Evolutionary conservation across 2,888 invertebrate species (phyloP).

Genomic region (Melanotus villosus): DNA sequence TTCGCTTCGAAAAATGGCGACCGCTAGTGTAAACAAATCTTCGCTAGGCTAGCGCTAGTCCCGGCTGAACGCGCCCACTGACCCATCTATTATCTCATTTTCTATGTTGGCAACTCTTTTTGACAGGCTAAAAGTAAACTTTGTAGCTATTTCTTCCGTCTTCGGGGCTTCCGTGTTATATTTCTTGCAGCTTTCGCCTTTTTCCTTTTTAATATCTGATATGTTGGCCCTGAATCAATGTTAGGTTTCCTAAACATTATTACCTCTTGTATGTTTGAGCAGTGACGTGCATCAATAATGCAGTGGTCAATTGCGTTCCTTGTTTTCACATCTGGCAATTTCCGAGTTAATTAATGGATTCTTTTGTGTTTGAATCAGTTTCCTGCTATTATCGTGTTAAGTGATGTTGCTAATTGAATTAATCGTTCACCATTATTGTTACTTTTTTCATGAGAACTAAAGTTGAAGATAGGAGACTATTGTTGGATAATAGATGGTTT

Average conservation of each 20-base stretch:
- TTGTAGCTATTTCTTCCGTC: background rate
- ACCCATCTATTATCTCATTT: background rate
- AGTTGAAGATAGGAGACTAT: too few relatives aligned
- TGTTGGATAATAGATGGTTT: background rate
- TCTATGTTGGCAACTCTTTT: background rate
- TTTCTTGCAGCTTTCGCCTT: background rate
- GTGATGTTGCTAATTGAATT: too few relatives aligned
- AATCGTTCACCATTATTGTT: too few relatives aligned
- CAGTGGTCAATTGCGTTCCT: constrained; percentile 2
- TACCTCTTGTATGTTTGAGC: constrained; percentile 1
- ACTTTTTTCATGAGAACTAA: too few relatives aligned
- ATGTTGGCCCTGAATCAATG: background rate
- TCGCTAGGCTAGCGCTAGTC: too few relatives aligned
- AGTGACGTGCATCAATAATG: background rate
- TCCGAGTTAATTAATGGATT: background rate
- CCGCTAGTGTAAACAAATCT: too few relatives aligned
- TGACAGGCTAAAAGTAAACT: background rate
- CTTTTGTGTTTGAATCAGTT: background rate
- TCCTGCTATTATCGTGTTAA: background rate
- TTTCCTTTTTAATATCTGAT: background rate
- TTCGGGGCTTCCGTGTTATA: background rate
- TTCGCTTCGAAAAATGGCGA: too few relatives aligned
- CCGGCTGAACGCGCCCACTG: too few relatives aligned
- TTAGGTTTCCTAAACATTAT: constrained; percentile 2
- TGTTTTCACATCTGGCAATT: background rate